Base-by-base conservation (phyloP, 2,888 invertebrate genomes). In the Calameuta pallipes region DNA sequence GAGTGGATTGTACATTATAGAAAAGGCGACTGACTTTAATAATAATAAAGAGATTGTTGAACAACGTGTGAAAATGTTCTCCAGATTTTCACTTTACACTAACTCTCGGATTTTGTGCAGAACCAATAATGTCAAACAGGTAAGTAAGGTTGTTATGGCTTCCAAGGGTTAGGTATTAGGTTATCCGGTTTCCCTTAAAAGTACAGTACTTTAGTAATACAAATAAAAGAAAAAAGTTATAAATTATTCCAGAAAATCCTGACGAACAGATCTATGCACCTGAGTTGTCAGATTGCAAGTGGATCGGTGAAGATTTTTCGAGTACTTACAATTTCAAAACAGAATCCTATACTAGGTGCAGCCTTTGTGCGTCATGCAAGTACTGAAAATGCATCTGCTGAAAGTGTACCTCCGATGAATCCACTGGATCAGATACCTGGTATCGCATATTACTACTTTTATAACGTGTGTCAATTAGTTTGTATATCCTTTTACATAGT, bases 401-500 rank as follows among this genome's bases (percentile, higher is more conserved):
- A 23, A 1, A 75, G 69, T 68, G 73, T 75, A 68, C 73, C 37
- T 33, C 68, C 78, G 31, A 41, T 76, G 12, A 75, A 78, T 30
- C 31, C 80, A 34, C 23, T 84, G 3, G 83, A 85, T 30, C 85
- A 87, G 11, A 89, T 92, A 78, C 90, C 91, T 23, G 89, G 84
- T 85, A 35, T 68, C 74, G 34, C 68, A 1, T 56, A 30, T 11
- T 35, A 33, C 41, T 30, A 73, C 23, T 78, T 37, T 70, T 75
- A 69, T 36, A 11, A 69, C 12, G 71, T 36, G 12, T 56, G 23
- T n/a, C 15, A 23, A 23, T 41, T 9, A 41, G 6, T 41, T 41
- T 41, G 23, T 41, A 15, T 15, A 15, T 41, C 15, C 41, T 41
- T 41, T 15, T 13, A 41, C 4, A 15, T 41, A 13, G 41, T 23